Base-by-base conservation (phyloP, 2,888 invertebrate genomes). In the Stegophylla sp. region DNA sequence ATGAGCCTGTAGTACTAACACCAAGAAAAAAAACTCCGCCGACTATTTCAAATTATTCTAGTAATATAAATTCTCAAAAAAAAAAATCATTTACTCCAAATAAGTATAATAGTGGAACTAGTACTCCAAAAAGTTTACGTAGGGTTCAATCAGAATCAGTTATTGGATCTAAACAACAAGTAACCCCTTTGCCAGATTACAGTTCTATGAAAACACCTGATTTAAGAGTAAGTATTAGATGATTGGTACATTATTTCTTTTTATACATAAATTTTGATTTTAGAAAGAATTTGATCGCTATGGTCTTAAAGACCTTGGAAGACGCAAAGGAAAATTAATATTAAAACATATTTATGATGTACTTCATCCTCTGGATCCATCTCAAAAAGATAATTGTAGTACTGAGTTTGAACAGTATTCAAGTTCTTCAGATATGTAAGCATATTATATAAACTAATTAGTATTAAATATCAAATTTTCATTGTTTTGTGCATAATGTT, bases 341-440 rank as follows among this genome's bases (percentile, higher is more conserved):
- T 86, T 91, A 75, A 86, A 87, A 61, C 88, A 89, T 82, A 89
- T 90, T 83, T 90, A 90, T 84, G 86, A 89, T n/a, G 87, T 89
- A 83, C 87, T 89, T 41, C 90, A 90, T 85, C 88, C 88, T 66
- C 26, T 53, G 1, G 0, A 13, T 28, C 2, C 13, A 34, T 77
- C 77, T 34, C 28, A 82, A 17, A 63, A 74, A 64, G 20, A 12
- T 45, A 66, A 61, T 13, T 43, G 7, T 41, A 48, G 13, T 12
- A 26, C 20, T 28, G 34, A 61, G 3, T 12, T 10, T n/a, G 69
- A 63, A 43, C 48, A 51, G 17, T 61, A 41, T 71, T 61, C 45
- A 23, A 69, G 71, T 71, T 79, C 71, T 9, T 48, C 79, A n/a
- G 28, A 61, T 13, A 41, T n/a, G 79, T 79, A 71, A 63, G 15